Base-by-base conservation (phyloP, 1,140 invertebrate genomes). In the Brachionus rubens region DNA sequence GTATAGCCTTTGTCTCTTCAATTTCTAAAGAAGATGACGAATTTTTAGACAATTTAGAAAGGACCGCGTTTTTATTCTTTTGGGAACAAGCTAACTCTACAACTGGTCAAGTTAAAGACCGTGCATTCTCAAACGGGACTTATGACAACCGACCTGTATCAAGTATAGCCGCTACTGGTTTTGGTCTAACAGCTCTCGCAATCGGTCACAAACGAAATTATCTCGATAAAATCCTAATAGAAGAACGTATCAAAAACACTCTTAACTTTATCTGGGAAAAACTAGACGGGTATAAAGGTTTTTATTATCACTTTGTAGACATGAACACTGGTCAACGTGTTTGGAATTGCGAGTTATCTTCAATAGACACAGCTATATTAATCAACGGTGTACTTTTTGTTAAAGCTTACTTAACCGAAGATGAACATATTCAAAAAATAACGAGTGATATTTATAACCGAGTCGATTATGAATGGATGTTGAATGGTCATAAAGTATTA, bases 381-480 rank as follows among this genome's bases (percentile, higher is more conserved):
- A 59, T 59, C 3, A 59, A 59, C 33, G 54, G 54, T 40, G n/a
- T 33, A 14, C 33, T 40, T 9, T 30, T n/a, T 3, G 28, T n/a
- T 3, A 59, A 59, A 59, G 54, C 28, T 33, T 33, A 59, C n/a
- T 59, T 54, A 7, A 28, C 3, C 1, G 24, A 30, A 10, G 28
- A 54, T 54, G 14, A 54, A 10, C 28, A 26, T 54, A 26, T 54
- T 21, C 19, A 54, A 54, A 14, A 54, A 14, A 26, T 28, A 26
- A 26, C 50, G 14, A 24, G 14, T 6, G 14, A 21, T 26, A 54
- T 54, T 26, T 30, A 30, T 26, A 21, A 26, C 9, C 19, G 50
- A 54, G 50, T 54, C 10, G 50, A 54, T 54, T 54, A 54, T 28
- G 28, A 54, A 54, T 54, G 50, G 50, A 54, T 54, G 50, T 26